These are phyloP conservation scores for Trachelus stipa DNA, from an alignment of 2,888 invertebrate species.

Conservation along the genomic window DNA sequence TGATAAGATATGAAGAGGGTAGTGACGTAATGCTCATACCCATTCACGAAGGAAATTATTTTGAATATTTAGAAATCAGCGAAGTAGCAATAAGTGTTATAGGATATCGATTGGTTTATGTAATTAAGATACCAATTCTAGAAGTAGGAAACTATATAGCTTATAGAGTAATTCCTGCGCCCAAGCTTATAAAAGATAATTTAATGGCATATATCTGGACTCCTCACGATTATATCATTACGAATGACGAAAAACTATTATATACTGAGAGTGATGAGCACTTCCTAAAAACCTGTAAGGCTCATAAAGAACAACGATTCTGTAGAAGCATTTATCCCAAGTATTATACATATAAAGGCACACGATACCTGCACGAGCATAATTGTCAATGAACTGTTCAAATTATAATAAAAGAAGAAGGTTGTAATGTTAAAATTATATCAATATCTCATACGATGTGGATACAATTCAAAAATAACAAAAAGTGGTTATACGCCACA, in stretches of 20 bases:
- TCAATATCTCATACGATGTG: conserved; percentile 9
- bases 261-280: conserved; percentile 2
- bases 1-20: too few relatives aligned
- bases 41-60: conserved; percentile 11
- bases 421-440: conserved; percentile 14
- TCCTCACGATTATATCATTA: conserved; percentile 21
- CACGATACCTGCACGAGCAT: conserved; percentile 20
- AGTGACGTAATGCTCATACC: too few relatives aligned
- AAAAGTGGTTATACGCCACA: too few relatives aligned
- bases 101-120: conserved; percentile 10
- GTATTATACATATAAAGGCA: conserved; percentile 16
- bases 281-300: conserved; percentile 15
- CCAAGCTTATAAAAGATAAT: too few relatives aligned
- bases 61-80: conserved; percentile 10
- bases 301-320: conserved; percentile 8
- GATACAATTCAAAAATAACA: conserved; percentile 10
- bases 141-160: conserved; percentile 11
- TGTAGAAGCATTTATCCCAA: conserved; percentile 19
- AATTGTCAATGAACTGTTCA: conserved; percentile 23
- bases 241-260: conserved; percentile 19
- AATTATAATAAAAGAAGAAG: conserved; percentile 12
- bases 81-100: conserved; percentile 8
- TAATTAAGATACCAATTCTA: conserved; percentile 10
- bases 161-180: conserved; percentile 10
- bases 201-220: conserved; percentile 11